Conservation (phyloP, 2,797 vertebrate genomes). For the Hemibagrus guttatus region DNA sequence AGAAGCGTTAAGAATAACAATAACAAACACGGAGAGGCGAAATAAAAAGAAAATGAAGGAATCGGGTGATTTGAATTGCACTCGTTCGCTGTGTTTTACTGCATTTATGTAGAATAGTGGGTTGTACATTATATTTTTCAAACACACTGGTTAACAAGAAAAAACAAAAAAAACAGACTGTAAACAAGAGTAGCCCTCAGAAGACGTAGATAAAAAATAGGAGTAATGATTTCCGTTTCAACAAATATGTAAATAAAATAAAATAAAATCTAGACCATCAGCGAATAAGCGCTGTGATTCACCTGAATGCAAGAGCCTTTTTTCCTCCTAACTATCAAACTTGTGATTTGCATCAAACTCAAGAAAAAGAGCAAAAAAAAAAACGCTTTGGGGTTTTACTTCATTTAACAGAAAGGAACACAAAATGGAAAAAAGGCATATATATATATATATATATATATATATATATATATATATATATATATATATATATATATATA, state of each 20-base stretch:
- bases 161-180: slow-evolving; percentile 55
- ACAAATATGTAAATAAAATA: slow-evolving; percentile 71
- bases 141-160: slow-evolving; percentile 38
- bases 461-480: slow-evolving; percentile 32
- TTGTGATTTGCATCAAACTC: slow-evolving; percentile 33
- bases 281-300: slow-evolving; percentile 58
- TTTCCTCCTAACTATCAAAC: slow-evolving; percentile 48
- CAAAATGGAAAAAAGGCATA: slow-evolving; percentile 39
- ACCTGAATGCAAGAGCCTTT: slow-evolving; percentile 60
- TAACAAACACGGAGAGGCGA: not conserved
- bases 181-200: slow-evolving; percentile 71
- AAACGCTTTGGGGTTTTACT: slow-evolving; percentile 30
- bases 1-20: slow-evolving; percentile 37
- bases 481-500: slow-evolving; percentile 3
- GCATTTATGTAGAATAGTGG: slow-evolving; percentile 34
- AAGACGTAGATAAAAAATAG: slow-evolving; percentile 60
- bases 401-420: slow-evolving; percentile 16
- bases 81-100: slow-evolving; percentile 11
- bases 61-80: not conserved
- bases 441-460: not conserved
- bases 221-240: slow-evolving; percentile 79
- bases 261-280: slow-evolving; percentile 62
- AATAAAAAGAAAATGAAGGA: slow-evolving; percentile 12
- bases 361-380: slow-evolving; percentile 6
- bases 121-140: slow-evolving; percentile 19